Percentiles rank a stretch among this genome's conserved stretches.
Evolutionary conservation across 2,888 invertebrate species (phyloP).

Genomic region (Apamea crenata): DNA sequence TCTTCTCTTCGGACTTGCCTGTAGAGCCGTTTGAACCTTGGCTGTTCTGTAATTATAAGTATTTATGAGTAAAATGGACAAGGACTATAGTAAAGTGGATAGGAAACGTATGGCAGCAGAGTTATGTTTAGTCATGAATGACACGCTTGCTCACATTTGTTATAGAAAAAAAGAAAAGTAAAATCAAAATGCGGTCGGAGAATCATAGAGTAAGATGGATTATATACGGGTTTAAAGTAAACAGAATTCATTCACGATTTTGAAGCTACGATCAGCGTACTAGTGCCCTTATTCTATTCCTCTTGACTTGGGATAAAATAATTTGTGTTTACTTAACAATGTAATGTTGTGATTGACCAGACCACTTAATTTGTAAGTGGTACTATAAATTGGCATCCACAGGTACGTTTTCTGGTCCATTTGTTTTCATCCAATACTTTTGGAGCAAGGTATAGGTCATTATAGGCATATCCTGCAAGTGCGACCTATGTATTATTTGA

Average conservation of each 20-base stretch:
- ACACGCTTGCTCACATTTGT: not conserved
- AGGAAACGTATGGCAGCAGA: not conserved
- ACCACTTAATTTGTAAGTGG: not conserved
- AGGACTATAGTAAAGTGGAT: not conserved
- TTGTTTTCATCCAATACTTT: not conserved
- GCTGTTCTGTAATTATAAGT: conserved; percentile 76
- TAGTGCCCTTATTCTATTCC: not conserved
- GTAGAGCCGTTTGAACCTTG: conserved; percentile 88
- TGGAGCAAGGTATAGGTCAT: not conserved
- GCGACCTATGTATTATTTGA: not conserved
- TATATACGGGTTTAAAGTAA: too few species aligned
- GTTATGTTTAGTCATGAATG: not conserved
- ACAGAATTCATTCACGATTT: not conserved
- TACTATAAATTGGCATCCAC: not conserved
- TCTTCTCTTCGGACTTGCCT: conserved; percentile 92
- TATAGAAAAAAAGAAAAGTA: not conserved
- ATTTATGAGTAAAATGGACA: not conserved
- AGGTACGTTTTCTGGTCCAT: too few species aligned
- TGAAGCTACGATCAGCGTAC: not conserved
- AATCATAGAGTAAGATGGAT: not conserved
- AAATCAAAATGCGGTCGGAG: not conserved
- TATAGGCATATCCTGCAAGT: not conserved
- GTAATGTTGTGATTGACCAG: not conserved
- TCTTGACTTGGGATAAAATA: not conserved
- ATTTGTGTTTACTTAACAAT: not conserved